Evolutionary conservation across 2,888 invertebrate species (phyloP).

Genomic region (Ctenicera cuprea): DNA sequence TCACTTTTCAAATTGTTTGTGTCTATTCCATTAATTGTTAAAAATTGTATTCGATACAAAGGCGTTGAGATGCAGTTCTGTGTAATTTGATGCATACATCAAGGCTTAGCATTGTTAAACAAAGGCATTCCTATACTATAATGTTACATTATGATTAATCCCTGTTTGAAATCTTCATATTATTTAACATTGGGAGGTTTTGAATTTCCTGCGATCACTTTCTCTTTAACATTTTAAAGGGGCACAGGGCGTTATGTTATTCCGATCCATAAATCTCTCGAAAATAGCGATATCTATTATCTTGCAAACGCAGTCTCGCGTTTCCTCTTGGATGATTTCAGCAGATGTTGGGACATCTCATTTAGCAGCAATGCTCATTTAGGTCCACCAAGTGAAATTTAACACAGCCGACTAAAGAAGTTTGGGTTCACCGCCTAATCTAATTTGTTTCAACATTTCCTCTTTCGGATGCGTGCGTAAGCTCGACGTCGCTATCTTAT

Average conservation of each 20-base stretch:
- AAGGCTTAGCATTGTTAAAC: too few species aligned
- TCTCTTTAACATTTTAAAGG: neutral
- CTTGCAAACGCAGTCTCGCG: slow-evolving; percentile 34
- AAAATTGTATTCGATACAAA: too few species aligned
- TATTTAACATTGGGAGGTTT: too few species aligned
- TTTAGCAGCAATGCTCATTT: slow-evolving; percentile 29
- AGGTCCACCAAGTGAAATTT: slow-evolving; percentile 15
- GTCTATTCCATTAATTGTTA: too few species aligned
- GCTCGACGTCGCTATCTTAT: slow-evolving; percentile 7
- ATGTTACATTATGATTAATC: too few species aligned
- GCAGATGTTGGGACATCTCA: slow-evolving; percentile 43
- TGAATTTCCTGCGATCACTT: neutral
- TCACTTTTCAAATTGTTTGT: too few species aligned
- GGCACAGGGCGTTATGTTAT: neutral
- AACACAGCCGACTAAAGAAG: slow-evolving; percentile 24
- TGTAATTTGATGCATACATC: too few species aligned
- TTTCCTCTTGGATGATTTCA: slow-evolving; percentile 35
- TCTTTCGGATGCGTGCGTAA: slow-evolving; percentile 5
- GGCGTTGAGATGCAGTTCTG: too few species aligned
- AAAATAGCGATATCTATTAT: slow-evolving; percentile 39
- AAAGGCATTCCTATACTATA: too few species aligned
- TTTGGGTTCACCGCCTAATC: slow-evolving; percentile 26
- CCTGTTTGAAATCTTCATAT: too few species aligned
- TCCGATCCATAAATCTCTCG: slow-evolving; percentile 39
- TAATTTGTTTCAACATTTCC: slow-evolving; percentile 24